These are phyloP conservation scores for Gymnoscopelus braueri DNA, from an alignment of 2,797 vertebrate species.

Conservation along the genomic window DNA sequence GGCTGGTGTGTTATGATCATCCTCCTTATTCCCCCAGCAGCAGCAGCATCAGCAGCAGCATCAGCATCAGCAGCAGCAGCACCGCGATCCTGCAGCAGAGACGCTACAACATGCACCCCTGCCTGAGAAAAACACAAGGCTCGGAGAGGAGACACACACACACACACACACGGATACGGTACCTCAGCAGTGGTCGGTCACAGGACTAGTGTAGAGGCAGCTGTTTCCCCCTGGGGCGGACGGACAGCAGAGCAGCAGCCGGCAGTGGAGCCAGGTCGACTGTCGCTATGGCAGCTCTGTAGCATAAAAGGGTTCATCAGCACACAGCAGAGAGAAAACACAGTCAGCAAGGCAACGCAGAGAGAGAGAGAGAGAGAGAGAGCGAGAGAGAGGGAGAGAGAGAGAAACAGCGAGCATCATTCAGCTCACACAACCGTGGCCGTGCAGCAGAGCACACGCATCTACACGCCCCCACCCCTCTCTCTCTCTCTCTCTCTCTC, in stretches of 20 bases:
- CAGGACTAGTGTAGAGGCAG: conserved; percentile 61
- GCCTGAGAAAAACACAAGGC: conserved; percentile 59
- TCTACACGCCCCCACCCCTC: conserved; percentile 80
- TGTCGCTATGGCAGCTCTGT: conserved; percentile 72
- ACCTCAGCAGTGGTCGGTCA: conserved; percentile 68
- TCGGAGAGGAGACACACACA: conserved; percentile 45
- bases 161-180: conserved; percentile 36
- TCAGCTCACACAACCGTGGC: conserved; percentile 81
- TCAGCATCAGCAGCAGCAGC: conserved; percentile 31
- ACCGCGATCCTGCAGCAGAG: conserved; percentile 72
- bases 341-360: conserved; percentile 71
- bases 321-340: conserved; percentile 76
- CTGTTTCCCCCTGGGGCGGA: conserved; percentile 75
- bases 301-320: conserved; percentile 85
- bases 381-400: conserved; percentile 52
- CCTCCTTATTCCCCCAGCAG: conserved; percentile 56
- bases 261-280: conserved; percentile 53
- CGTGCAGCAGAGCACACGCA: conserved; percentile 82
- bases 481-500: conserved; percentile 48
- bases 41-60: conserved; percentile 10
- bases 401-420: conserved; percentile 72
- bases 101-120: conserved; percentile 53
- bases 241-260: conserved; percentile 60
- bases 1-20: conserved; percentile 61
- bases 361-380: conserved; percentile 48